Evolutionary conservation across 2,888 invertebrate species (phyloP), one percentile per base, ranked within the genome.

Genomic region (Meteorus cinctellus): DNA sequence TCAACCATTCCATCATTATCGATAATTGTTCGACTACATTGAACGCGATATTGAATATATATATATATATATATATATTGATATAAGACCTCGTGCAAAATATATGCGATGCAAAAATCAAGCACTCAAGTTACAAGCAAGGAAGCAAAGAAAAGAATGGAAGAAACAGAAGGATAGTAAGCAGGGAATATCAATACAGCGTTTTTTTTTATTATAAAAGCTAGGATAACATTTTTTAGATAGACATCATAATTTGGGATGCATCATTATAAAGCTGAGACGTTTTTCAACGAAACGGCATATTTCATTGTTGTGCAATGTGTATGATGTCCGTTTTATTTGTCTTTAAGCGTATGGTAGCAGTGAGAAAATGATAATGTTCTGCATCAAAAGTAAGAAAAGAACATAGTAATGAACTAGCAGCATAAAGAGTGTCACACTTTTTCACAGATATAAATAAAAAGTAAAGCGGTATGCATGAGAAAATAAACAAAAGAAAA

Each of bases 121-220:
- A 59, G 66, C 27, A 27, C 3, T 29, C 14, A n/a, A 14, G 31
- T 14, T 2, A 62, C 2, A 62, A 31, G 27, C 19, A 19, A 8
- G n/a, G 27, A 73, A 71, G 34, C 55, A 67, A 16, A 72, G 63
- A 41, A 27, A 77, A 67, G 78, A 62, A 70, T 71, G 55, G 73
- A 73, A 77, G 55, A 24, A 24, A 24, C 45, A 68, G 16, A 67
- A 67, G 48, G 69, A 75, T 72, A 79, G 77, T 77, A n/a, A 55
- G 60, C 48, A 45, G 76, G 77, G 71, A 70, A 45, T 75, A 78
- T 62, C 72, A 66, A 70, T 78, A 73, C 77, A 79, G 80, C 71
- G 74, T 80, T 78, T 77, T 65, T 77, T 65, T 71, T 81, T 80
- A 79, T 80, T 77, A 69, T 78, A 76, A 79, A 81, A 78, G 34